Percentiles rank a stretch among this genome's conserved stretches.
Conservation (phyloP, 2,113 vertebrate species). For the Elephantulus edwardii region DNA sequence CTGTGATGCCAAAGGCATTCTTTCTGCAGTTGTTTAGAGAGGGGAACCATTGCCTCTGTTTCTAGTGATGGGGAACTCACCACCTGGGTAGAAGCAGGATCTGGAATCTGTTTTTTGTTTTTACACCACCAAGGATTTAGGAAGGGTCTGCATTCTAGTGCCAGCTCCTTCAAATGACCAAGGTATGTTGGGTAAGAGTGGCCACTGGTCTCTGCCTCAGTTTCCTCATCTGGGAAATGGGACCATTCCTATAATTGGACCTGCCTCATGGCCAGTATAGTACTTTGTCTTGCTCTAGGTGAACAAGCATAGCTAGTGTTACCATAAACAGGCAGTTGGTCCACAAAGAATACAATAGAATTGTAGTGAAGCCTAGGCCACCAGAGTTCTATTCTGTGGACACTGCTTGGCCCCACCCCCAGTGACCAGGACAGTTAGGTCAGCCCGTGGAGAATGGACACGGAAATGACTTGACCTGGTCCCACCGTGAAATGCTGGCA, state of each 20-base stretch:
- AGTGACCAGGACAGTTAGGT: neutral
- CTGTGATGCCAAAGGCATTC: neutral
- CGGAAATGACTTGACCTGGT: neutral
- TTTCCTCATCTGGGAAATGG: slow-evolving; percentile 26
- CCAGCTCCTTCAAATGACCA: neutral
- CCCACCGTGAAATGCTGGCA: neutral
- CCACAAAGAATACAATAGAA: neutral
- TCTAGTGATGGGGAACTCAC: neutral
- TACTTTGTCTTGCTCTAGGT: neutral
- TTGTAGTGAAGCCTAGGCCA: too few species aligned
- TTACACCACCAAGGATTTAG: neutral
- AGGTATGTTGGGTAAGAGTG: neutral
- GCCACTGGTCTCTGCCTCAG: neutral
- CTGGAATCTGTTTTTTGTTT: slow-evolving; percentile 4
- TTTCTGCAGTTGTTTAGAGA: neutral
- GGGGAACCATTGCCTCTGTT: neutral
- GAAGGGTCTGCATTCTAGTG: neutral
- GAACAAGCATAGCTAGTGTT: neutral
- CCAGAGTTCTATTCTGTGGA: too few species aligned
- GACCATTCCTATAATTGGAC: neutral
- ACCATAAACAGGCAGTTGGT: neutral
- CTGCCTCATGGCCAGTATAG: neutral
- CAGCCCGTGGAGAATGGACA: neutral
- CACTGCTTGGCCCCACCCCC: neutral
- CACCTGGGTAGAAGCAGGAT: neutral